Percentiles rank a stretch among this genome's conserved stretches.
Evolutionary conservation across 2,888 invertebrate species (phyloP).

Genomic region (Atrina japonica): DNA sequence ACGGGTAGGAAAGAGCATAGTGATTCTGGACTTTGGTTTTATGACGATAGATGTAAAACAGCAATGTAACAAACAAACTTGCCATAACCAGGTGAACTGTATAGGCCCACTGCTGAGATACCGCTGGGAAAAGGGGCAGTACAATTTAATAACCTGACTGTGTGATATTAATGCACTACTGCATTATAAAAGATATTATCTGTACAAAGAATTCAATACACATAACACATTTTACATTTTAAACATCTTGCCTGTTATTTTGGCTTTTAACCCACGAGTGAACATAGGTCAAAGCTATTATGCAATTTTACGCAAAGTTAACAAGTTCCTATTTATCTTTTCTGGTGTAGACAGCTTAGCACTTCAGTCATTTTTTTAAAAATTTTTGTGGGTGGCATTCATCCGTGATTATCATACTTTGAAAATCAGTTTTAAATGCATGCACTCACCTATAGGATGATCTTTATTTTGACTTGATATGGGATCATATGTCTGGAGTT

Average conservation of each 20-base stretch:
- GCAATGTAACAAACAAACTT: too few species aligned
- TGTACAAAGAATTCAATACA: neutral
- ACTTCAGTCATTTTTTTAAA: too few species aligned
- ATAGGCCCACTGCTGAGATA: too few species aligned
- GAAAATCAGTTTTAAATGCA: neutral
- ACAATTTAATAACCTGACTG: too few species aligned
- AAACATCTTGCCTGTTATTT: neutral
- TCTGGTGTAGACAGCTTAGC: slow-evolving; percentile 12
- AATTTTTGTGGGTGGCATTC: slow-evolving; percentile 5
- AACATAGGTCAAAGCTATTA: slow-evolving; percentile 26
- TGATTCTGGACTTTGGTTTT: too few species aligned
- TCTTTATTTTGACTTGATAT: neutral
- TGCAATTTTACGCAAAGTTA: slow-evolving; percentile 25
- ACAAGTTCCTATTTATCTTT: slow-evolving; percentile 32
- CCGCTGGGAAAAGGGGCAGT: too few species aligned
- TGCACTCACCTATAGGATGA: neutral
- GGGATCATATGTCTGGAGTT: too few species aligned
- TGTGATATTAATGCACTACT: too few species aligned
- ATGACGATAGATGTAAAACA: too few species aligned
- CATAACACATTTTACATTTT: slow-evolving; percentile 1
- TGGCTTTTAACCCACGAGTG: neutral
- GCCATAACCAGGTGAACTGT: too few species aligned
- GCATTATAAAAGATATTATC: too few species aligned
- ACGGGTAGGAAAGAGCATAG: too few species aligned
- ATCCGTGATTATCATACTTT: slow-evolving; percentile 1